Percentiles rank a stretch among this genome's conserved stretches.
These are phyloP conservation scores for Myripristis murdjan DNA, from an alignment of 2,797 vertebrate species.

Conservation along the genomic window DNA sequence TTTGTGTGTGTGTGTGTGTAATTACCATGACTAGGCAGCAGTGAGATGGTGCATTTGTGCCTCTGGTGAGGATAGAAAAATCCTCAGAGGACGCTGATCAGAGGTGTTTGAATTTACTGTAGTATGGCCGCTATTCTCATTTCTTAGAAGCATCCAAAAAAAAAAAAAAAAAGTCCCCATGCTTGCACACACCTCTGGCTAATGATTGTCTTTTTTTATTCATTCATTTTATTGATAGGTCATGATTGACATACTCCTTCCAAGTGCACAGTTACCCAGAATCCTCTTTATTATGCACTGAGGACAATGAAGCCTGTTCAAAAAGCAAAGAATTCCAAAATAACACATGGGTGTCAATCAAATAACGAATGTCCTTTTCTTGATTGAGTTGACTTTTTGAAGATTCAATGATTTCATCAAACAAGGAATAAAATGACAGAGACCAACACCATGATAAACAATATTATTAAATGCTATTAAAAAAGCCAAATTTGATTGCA, in stretches of 20 bases:
- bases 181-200: constrained; percentile 9
- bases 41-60: constrained; percentile 16
- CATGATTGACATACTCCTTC: constrained; percentile 22
- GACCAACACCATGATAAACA: constrained; percentile 13
- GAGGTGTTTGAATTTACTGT: neutral
- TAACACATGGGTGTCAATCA: constrained; percentile 12
- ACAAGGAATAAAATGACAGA: constrained; percentile 43
- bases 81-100: neutral
- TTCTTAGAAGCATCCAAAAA: too few relatives aligned
- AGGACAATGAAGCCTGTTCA: neutral
- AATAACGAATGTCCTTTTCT: constrained; percentile 17
- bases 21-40: constrained; percentile 28
- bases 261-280: too few relatives aligned
- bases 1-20: too few relatives aligned
- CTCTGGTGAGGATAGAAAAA: neutral
- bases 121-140: neutral
- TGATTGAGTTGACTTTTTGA: constrained; percentile 50
- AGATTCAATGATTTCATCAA: constrained; percentile 37
- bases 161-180: neutral
- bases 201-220: constrained; percentile 8
- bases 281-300: neutral
- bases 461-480: constrained; percentile 10
- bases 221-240: neutral
- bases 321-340: too few relatives aligned
- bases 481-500: constrained; percentile 11